phyloP scores from a whole-genome alignment of 2,113 vertebrate species.

The Castor canadensis region DNA sequence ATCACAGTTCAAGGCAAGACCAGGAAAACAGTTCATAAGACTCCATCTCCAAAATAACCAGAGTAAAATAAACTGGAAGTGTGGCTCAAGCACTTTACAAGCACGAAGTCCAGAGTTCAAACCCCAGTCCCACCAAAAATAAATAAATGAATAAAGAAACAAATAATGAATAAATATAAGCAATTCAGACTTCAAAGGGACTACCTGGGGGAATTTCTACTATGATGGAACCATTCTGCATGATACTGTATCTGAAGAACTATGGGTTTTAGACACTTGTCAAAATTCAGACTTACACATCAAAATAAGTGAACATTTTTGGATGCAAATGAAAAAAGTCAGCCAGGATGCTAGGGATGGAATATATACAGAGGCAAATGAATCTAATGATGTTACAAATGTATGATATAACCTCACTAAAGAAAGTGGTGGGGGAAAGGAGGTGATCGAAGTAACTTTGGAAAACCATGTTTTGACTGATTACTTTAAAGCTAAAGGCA shows the following conservation, averaged over 20 bases:
- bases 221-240: background rate
- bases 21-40: no score
- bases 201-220: background rate
- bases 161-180: no score
- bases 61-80: no score
- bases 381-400: background rate
- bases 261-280: background rate
- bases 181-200: background rate
- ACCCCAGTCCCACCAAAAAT: no score
- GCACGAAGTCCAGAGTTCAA: no score
- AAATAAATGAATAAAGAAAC: no score
- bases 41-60: no score
- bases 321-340: background rate
- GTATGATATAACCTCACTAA: background rate
- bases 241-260: background rate
- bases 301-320: background rate
- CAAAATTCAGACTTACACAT: background rate
- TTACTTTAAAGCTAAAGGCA: background rate
- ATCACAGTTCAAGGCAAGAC: no score
- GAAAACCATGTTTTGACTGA: background rate
- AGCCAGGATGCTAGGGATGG: background rate
- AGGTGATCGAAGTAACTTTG: background rate
- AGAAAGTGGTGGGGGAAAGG: background rate
- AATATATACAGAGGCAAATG: background rate
- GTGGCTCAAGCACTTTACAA: no score